Percentiles rank a stretch among this genome's conserved stretches.
These are phyloP conservation scores for Smittia sp. DNA, from an alignment of 2,888 invertebrate genomes.

Conservation along the genomic window DNA sequence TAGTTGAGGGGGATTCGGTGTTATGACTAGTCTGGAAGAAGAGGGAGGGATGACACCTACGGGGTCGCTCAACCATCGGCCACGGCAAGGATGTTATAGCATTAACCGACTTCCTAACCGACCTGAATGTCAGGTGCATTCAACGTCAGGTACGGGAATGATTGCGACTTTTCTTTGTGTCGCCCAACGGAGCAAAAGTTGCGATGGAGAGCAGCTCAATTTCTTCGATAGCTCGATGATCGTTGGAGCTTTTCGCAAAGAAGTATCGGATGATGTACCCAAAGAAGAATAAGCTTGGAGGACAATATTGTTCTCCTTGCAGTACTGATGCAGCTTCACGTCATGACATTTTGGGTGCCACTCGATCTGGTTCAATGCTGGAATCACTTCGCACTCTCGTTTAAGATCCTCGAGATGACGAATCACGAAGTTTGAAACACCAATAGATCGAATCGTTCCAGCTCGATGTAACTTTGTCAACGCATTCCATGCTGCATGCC, in stretches of 20 bases:
- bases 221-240: conserved; percentile 62
- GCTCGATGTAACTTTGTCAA: conserved; percentile 63
- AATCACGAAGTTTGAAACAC: conserved; percentile 77
- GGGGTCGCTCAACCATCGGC: too few relatives aligned
- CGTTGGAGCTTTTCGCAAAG: conserved; percentile 59
- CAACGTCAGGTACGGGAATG: too few relatives aligned
- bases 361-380: conserved; percentile 78
- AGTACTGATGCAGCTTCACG: conserved; percentile 61
- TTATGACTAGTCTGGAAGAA: too few relatives aligned
- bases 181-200: conserved; percentile 73
- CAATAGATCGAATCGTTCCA: conserved; percentile 62
- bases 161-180: too few relatives aligned
- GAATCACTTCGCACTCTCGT: conserved; percentile 53
- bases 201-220: conserved; percentile 60
- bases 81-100: too few relatives aligned
- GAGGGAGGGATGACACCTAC: too few relatives aligned
- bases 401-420: conserved; percentile 66
- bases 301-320: conserved; percentile 63
- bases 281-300: conserved; percentile 79
- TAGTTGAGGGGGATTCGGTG: too few relatives aligned
- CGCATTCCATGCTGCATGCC: conserved; percentile 66
- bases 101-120: too few relatives aligned
- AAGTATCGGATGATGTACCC: conserved; percentile 59
- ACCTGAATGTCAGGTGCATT: too few relatives aligned
- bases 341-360: conserved; percentile 75